These are phyloP conservation scores for Solea solea DNA, from an alignment of 2,113 vertebrate species.

Conservation along the genomic window DNA sequence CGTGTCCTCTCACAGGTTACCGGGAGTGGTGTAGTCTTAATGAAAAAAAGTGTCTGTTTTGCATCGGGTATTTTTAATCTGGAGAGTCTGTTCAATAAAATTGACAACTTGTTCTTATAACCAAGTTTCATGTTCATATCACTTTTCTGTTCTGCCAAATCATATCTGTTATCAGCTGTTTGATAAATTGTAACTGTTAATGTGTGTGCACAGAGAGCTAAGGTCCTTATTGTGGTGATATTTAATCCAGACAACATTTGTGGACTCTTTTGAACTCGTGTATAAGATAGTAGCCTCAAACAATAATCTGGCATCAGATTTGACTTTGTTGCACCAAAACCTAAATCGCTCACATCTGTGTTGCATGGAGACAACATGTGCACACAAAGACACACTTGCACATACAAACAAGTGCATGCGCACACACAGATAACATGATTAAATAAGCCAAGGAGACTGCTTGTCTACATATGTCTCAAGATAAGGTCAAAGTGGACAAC, in stretches of 20 bases:
- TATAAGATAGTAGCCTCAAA: slow-evolving; percentile 23
- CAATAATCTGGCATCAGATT: slow-evolving; percentile 26
- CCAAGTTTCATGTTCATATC: slow-evolving; percentile 15
- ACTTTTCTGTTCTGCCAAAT: slow-evolving; percentile 12
- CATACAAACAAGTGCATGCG: slow-evolving; percentile 10
- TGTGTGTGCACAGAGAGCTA: not conserved
- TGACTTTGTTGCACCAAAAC: slow-evolving; percentile 44
- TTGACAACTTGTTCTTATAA: slow-evolving; percentile 28
- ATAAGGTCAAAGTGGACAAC: slow-evolving; percentile 21
- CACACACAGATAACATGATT: slow-evolving; percentile 49
- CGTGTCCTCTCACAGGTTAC: not conserved
- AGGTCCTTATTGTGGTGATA: not conserved
- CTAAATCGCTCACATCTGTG: slow-evolving; percentile 52
- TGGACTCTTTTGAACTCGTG: slow-evolving; percentile 43
- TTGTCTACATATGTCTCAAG: slow-evolving; percentile 43
- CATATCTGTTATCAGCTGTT: slow-evolving; percentile 22
- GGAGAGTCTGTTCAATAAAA: slow-evolving; percentile 17
- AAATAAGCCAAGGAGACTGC: slow-evolving; percentile 47
- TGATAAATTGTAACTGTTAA: slow-evolving; percentile 10
- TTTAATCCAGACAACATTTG: slow-evolving; percentile 38
- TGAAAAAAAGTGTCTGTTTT: not conserved
- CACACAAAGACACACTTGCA: not conserved
- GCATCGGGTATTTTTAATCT: slow-evolving; percentile 22
- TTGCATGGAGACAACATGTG: not conserved
- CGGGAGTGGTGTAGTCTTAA: slow-evolving; percentile 8